phyloP scores from a whole-genome alignment of 2,888 invertebrate genomes.

The Apamea epomidion region DNA sequence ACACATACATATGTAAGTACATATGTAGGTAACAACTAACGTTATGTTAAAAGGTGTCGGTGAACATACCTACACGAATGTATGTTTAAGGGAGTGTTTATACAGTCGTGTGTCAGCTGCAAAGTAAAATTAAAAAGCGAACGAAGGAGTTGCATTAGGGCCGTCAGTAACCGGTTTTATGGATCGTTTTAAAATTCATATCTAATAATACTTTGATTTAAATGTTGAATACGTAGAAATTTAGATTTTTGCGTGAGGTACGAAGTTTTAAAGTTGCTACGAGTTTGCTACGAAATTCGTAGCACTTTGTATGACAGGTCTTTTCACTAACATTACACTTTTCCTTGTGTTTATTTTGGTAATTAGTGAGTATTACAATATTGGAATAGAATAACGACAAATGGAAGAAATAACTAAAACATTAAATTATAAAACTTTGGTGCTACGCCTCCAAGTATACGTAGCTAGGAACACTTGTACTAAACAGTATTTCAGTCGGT shows the following conservation, averaged over 20 bases:
- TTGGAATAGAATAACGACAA: neutral
- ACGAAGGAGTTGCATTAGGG: constrained; percentile 76
- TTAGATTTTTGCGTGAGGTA: constrained; percentile 2
- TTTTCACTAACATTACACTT: neutral
- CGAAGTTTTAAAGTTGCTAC: constrained; percentile 41
- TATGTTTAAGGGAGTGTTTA: constrained; percentile 83
- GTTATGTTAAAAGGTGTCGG: constrained; percentile 57
- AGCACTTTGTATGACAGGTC: constrained; percentile 3
- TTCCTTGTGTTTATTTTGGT: neutral
- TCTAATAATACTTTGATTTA: constrained; percentile 1
- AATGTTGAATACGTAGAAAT: neutral
- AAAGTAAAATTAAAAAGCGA: constrained; percentile 87
- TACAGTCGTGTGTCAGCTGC: constrained; percentile 86
- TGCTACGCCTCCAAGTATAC: neutral
- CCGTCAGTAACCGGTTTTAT: constrained; percentile 58
- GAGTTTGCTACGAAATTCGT: constrained; percentile 58
- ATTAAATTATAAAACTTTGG: neutral
- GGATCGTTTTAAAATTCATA: neutral
- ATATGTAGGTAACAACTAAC: constrained; percentile 18
- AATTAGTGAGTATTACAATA: neutral
- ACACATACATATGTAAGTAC: constrained; percentile 23
- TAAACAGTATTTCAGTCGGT: neutral
- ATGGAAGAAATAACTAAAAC: neutral
- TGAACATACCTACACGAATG: constrained; percentile 61
- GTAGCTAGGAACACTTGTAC: neutral